Evolutionary conservation across 1,140 invertebrate genomes (phyloP), one percentile per base, ranked within the genome.

Genomic region (Ptiloglossa arizonensis): DNA sequence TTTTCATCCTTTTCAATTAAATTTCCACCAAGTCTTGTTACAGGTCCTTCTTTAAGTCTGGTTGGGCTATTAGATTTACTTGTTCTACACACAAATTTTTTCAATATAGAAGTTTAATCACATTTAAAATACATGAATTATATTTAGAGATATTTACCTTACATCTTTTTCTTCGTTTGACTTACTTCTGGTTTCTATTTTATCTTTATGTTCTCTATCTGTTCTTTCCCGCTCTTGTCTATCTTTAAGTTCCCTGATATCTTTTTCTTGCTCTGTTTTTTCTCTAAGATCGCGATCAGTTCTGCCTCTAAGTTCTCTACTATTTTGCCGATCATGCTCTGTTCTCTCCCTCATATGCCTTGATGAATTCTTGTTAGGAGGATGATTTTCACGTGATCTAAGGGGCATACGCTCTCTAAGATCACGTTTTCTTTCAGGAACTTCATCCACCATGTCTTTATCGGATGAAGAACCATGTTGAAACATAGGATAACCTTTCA

Each of bases 401-500:
- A 92, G 79, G 6, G 92, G 88, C 87, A 91, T 92, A 59, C 90
- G 79, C 2, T 91, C 88, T 46, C 83, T 82, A 0, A 91, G 54
- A 79, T 91, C 89, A 35, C 86, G 81, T 32, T 89, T 87, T 64
- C 89, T 84, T n/a, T 90, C 87, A 32, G 89, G 69, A 27, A 89
- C 88, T 64, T 92, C 91, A 72, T 92, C 91, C 5, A 81, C 90
- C 80, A 92, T 86, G 60, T 93, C 92, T 72, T 93, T 93, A 52
- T 92, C 91, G 2, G 91, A 92, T 29, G 90, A 93, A n/a, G 90
- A 92, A n/a, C 85, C 89, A 79, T 90, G 88, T 77, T 91, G 91
- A 83, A 92, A 92, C 92, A 93, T 93, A 56, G 93, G 90, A 81
- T 93, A 93, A 46, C 92, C 92, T 80, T 92, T 92, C 29, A 93